Percentiles rank a stretch among this genome's conserved stretches.
phyloP scores from a whole-genome alignment of 2,113 vertebrate genomes.

The Podilymbus podiceps region DNA sequence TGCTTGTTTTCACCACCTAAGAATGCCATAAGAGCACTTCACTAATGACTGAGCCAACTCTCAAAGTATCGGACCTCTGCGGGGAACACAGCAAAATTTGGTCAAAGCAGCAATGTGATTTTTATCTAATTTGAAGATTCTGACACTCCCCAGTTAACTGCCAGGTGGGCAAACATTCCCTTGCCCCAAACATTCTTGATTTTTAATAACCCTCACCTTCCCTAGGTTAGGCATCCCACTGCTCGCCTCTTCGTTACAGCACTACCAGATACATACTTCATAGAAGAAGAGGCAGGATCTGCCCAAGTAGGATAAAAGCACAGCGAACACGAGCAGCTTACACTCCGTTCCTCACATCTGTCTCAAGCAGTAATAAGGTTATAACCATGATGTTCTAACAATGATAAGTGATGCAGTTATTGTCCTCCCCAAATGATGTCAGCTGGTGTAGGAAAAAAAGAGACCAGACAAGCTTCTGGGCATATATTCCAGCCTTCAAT shows the following conservation, averaged over 20 bases:
- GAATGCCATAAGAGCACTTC: neutral
- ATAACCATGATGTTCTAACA: neutral
- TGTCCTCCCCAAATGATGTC: neutral
- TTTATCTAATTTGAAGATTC: neutral
- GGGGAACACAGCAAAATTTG: neutral
- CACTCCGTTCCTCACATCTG: neutral
- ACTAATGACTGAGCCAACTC: neutral
- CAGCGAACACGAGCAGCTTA: neutral
- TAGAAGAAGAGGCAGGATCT: neutral
- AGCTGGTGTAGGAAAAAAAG: neutral
- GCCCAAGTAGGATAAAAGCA: neutral
- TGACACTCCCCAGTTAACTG: neutral
- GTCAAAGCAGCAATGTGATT: neutral
- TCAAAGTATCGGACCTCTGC: fast-evolving
- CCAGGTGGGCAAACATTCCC: neutral
- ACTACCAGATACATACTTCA: neutral
- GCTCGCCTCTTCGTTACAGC: neutral
- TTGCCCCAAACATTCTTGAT: neutral
- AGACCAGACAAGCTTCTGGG: neutral
- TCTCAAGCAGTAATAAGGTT: neutral
- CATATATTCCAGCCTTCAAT: neutral
- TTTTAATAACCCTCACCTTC: neutral
- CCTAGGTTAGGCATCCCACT: neutral
- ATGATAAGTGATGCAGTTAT: neutral
- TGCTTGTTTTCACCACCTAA: neutral